Percentiles rank a stretch among this genome's conserved stretches.
These are phyloP conservation scores for Somateria mollissima DNA, from an alignment of 2,797 vertebrate species.

Conservation along the genomic window DNA sequence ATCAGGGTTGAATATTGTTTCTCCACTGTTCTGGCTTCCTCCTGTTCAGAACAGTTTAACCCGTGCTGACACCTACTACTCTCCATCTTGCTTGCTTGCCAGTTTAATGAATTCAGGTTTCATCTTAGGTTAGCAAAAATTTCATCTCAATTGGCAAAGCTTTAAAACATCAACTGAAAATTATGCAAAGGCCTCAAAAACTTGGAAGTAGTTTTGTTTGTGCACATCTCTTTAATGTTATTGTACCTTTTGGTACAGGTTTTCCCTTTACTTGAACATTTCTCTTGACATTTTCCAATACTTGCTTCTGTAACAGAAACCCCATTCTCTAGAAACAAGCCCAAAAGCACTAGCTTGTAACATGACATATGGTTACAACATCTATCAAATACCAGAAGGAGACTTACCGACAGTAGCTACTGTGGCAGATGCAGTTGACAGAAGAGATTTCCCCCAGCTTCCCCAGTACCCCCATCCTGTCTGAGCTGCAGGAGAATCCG, in stretches of 20 bases:
- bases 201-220: background rate
- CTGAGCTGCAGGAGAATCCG: slow-evolving; percentile 77
- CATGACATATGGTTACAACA: background rate
- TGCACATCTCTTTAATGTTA: background rate
- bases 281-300: slow-evolving; percentile 25
- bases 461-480: slow-evolving; percentile 96
- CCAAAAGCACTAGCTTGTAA: background rate
- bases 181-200: background rate
- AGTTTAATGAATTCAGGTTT: background rate
- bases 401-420: slow-evolving; percentile 93
- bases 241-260: background rate
- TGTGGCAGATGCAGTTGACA: slow-evolving; percentile 93
- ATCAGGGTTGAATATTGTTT: background rate
- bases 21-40: background rate
- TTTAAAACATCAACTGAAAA: slow-evolving; percentile 16
- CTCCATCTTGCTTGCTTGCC: background rate
- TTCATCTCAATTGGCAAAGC: background rate
- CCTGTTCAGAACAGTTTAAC: background rate
- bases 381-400: background rate
- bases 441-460: slow-evolving; percentile 94
- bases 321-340: background rate
- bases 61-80: background rate
- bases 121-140: background rate
- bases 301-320: slow-evolving; percentile 7
- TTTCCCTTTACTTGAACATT: background rate